Evolutionary conservation across 2,797 vertebrate genomes (phyloP).

Genomic region (Calcarius lapponicus): DNA sequence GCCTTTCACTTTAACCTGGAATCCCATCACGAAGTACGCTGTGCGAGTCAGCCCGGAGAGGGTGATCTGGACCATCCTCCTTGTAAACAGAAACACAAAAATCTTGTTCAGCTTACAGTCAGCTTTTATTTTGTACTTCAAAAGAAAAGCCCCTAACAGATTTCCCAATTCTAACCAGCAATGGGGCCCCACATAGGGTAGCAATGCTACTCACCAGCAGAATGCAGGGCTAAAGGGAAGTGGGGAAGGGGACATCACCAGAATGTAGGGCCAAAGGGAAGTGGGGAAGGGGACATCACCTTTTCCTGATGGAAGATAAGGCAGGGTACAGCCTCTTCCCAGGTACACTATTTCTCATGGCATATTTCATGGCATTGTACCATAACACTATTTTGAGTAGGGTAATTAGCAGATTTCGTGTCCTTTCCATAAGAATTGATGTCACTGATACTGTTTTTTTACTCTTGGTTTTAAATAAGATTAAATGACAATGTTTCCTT

Average conservation of each 20-base stretch:
- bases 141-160: neutral
- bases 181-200: neutral
- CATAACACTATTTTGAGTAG: neutral
- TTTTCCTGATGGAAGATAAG: neutral
- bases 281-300: neutral
- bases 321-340: neutral
- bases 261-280: no score
- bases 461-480: neutral
- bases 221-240: neutral
- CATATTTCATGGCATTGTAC: neutral
- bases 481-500: neutral
- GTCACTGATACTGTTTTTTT: neutral
- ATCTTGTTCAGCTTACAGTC: neutral
- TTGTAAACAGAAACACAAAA: conserved; percentile 46
- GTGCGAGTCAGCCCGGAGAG: conserved; percentile 81
- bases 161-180: neutral
- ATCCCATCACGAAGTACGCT: conserved; percentile 89
- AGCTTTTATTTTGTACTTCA: neutral
- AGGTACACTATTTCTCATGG: neutral
- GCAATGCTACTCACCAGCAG: rapidly evolving
- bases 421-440: neutral
- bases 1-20: conserved; percentile 89
- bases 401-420: neutral
- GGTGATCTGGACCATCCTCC: conserved; percentile 66
- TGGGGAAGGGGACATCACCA: neutral